Percentiles rank a stretch among this genome's conserved stretches.
These are phyloP conservation scores for Galaxea fascicularis DNA, from an alignment of 92 coral and sea anemone genomes.

Conservation along the genomic window DNA sequence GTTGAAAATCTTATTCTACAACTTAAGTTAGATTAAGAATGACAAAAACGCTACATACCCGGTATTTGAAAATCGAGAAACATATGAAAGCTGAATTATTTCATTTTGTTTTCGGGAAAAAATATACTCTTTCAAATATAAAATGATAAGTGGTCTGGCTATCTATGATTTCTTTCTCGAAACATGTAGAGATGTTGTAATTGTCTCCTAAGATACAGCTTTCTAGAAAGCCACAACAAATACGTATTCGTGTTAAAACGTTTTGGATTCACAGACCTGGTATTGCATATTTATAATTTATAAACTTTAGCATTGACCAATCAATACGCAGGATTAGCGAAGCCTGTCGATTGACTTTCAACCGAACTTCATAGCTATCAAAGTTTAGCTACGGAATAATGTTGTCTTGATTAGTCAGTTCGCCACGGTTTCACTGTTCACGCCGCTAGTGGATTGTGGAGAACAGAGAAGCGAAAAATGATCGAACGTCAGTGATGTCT, in stretches of 20 bases:
- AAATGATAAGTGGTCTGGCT: too few species aligned
- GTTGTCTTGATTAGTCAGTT: not conserved
- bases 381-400: constrained; percentile 1
- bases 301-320: constrained; percentile 17
- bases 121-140: too few species aligned
- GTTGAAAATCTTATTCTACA: too few species aligned
- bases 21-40: too few species aligned
- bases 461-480: constrained; percentile 12
- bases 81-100: too few species aligned
- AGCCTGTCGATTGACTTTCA: constrained; percentile 5
- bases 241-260: not conserved
- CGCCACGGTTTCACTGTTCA: not conserved
- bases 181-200: too few species aligned
- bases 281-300: constrained; percentile 12
- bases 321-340: constrained; percentile 6
- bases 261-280: constrained; percentile 22
- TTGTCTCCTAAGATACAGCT: not conserved
- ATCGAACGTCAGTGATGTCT: constrained; percentile 32
- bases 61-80: too few species aligned
- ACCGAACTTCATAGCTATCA: not conserved
- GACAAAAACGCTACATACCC: too few species aligned
- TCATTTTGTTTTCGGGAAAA: too few species aligned
- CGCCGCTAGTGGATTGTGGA: not conserved
- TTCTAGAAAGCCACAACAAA: not conserved
- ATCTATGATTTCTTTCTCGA: too few species aligned